Conservation (phyloP, 35 echinoderm and acorn worm genomes). For the Apostichopus californicus region DNA sequence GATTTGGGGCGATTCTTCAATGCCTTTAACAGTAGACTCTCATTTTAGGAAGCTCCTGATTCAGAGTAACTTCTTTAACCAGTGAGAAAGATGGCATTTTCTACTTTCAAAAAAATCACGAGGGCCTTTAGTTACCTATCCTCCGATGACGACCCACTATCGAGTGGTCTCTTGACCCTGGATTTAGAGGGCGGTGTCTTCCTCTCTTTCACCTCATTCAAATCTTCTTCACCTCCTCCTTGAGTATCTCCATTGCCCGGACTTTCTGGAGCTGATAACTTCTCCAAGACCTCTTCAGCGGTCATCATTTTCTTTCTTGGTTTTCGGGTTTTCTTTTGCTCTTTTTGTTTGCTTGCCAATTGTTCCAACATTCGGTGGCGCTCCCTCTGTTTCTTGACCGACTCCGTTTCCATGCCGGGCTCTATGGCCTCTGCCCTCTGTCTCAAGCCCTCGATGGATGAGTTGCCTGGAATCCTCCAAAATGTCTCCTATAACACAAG, state of each 20-base stretch:
- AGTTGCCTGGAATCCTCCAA: conserved; percentile 90
- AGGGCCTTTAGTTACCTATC: conserved; percentile 56
- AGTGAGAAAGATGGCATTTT: too few species aligned
- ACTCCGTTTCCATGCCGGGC: conserved; percentile 60
- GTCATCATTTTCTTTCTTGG: conserved; percentile 39
- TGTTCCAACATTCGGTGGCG: conserved; percentile 82
- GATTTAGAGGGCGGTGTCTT: conserved; percentile 39
- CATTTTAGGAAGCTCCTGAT: too few species aligned
- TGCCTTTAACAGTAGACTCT: too few species aligned
- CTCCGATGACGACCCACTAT: conserved; percentile 61
- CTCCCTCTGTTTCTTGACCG: conserved; percentile 41
- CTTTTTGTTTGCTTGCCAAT: conserved; percentile 75
- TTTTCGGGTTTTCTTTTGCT: conserved; percentile 44
- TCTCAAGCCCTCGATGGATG: conserved; percentile 61
- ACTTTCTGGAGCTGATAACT: conserved; percentile 23
- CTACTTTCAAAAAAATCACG: too few species aligned
- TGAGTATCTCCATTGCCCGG: conserved; percentile 26
- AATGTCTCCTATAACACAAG: conserved; percentile 70
- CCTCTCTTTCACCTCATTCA: background rate
- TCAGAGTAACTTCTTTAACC: too few species aligned
- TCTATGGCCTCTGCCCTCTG: conserved; percentile 79
- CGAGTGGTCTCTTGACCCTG: conserved; percentile 72
- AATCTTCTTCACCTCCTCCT: background rate
- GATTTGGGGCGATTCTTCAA: too few species aligned
- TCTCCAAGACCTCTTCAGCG: conserved; percentile 19